Conservation (phyloP, 2,888 invertebrate genomes). For the Drymonia ruficornis region DNA sequence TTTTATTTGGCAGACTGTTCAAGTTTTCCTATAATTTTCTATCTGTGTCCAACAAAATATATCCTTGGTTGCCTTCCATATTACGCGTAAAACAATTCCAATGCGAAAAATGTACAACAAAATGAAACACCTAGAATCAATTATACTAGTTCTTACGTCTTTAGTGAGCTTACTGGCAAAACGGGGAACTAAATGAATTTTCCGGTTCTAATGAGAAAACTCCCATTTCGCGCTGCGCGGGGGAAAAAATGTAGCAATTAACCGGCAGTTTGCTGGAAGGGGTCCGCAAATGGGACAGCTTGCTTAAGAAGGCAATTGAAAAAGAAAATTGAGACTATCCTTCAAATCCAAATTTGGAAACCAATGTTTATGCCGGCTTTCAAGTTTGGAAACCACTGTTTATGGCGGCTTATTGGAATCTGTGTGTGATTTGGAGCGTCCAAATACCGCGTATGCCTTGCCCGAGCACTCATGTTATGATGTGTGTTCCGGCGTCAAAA, state of each 20-base stretch:
- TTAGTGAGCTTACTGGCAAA: constrained; percentile 36
- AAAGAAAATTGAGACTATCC: background rate
- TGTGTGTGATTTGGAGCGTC: too few relatives aligned
- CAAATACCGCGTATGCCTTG: too few relatives aligned
- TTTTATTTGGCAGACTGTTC: too few relatives aligned
- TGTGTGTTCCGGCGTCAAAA: too few relatives aligned
- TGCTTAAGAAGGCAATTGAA: constrained; percentile 6
- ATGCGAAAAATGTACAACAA: constrained; percentile 21
- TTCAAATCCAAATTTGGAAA: too few relatives aligned
- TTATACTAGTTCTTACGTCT: constrained; percentile 42
- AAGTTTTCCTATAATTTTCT: too few relatives aligned
- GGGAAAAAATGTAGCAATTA: constrained; percentile 59
- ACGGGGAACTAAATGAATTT: constrained; percentile 66
- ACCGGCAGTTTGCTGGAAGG: constrained; percentile 38
- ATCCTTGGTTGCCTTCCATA: background rate
- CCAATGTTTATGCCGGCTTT: too few relatives aligned
- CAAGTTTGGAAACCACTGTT: too few relatives aligned
- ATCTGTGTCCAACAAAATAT: constrained; percentile 5
- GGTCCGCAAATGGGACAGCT: constrained; percentile 20
- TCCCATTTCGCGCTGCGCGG: constrained; percentile 54
- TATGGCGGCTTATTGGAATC: too few relatives aligned
- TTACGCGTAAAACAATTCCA: constrained; percentile 18
- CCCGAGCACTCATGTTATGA: too few relatives aligned
- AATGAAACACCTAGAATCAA: constrained; percentile 41
- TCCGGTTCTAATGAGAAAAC: constrained; percentile 71